Evolutionary conservation across 1,140 invertebrate species (phyloP).

Genomic region (Planococcus citri): DNA sequence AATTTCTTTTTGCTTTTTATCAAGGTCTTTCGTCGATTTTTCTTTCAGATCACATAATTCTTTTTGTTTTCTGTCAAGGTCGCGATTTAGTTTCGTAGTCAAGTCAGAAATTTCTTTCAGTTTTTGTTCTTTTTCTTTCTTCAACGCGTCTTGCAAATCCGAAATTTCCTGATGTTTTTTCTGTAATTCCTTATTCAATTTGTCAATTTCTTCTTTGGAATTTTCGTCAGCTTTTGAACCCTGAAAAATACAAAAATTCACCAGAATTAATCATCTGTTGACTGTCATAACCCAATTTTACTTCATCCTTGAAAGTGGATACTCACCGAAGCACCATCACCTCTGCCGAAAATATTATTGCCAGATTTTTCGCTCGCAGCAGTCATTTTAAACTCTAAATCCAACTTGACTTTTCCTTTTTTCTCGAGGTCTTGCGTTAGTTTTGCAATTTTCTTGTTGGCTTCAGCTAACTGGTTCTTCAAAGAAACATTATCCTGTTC

Average conservation of each 20-base stretch:
- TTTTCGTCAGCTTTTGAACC: neutral
- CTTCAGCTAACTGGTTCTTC: neutral
- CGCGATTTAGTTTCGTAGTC: no score
- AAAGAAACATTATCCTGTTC: neutral
- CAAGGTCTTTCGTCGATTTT: neutral
- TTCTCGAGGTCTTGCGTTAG: neutral
- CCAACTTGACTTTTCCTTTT: slow-evolving; percentile 7
- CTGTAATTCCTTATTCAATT: neutral
- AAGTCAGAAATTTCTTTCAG: neutral
- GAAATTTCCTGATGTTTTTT: neutral
- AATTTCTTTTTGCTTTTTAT: neutral
- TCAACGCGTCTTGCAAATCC: neutral
- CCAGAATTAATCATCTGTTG: no score
- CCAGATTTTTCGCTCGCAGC: neutral
- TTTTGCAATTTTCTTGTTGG: neutral
- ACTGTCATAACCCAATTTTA: no score
- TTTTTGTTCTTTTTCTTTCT: neutral
- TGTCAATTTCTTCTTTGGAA: neutral
- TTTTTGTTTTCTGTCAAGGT: no score
- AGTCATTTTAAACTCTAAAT: slow-evolving; percentile 6
- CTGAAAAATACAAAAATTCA: neutral
- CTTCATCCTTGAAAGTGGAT: neutral
- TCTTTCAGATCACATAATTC: neutral
- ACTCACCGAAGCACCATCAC: neutral
- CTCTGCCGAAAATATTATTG: no score